A percentile compares a stretch with the other conserved stretches of the same genome.
Conservation (phyloP, 2,113 vertebrate genomes). For the Brachypteracias leptosomus region DNA sequence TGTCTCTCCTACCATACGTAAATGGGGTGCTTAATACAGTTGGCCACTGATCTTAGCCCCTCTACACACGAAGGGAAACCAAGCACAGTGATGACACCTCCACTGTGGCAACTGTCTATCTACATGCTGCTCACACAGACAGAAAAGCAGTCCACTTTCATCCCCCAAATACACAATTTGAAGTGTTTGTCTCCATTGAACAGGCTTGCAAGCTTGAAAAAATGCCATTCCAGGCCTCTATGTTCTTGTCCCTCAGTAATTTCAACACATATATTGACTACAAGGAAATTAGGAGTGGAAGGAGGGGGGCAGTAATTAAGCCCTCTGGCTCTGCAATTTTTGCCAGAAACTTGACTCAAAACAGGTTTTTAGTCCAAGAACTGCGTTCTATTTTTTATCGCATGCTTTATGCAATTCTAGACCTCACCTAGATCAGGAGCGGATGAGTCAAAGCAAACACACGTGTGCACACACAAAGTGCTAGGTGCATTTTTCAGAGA, state of each 20-base stretch:
- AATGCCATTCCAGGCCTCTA: neutral
- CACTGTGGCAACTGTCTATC: neutral
- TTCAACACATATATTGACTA: neutral
- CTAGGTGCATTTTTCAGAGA: neutral
- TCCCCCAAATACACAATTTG: neutral
- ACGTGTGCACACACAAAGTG: neutral
- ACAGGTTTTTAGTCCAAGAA: neutral
- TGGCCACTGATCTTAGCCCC: neutral
- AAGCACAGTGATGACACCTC: neutral
- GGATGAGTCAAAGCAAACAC: slow-evolving; percentile 25
- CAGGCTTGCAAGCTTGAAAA: neutral
- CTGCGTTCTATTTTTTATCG: neutral
- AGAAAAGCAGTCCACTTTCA: neutral
- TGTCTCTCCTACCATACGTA: neutral
- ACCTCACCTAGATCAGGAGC: neutral
- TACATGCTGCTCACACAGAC: neutral
- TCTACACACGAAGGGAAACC: neutral
- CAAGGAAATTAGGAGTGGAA: neutral
- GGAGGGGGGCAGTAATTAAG: neutral
- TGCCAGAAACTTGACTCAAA: neutral
- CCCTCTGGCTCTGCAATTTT: neutral
- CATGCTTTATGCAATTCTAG: neutral
- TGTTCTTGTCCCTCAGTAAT: neutral
- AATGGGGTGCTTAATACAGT: fast-evolving
- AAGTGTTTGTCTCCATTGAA: neutral